Evolutionary conservation across 2,113 vertebrate genomes (phyloP).

Genomic region (Toxotes chatareus): DNA sequence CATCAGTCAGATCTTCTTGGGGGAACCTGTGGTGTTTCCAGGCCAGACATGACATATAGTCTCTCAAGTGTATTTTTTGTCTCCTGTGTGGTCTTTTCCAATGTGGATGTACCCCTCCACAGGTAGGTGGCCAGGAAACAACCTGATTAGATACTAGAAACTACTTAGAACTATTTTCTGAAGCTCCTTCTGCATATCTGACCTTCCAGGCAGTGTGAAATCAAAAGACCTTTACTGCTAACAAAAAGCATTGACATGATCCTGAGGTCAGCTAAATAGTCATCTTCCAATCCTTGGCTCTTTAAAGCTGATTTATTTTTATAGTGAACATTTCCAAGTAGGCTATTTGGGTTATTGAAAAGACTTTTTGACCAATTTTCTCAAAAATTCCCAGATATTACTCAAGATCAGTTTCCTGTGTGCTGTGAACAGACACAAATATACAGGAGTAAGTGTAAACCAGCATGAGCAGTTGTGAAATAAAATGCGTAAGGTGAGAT

Average conservation of each 20-base stretch:
- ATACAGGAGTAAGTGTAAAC: background rate
- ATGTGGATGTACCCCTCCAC: background rate
- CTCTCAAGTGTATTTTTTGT: background rate
- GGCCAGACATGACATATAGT: background rate
- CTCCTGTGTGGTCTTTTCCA: background rate
- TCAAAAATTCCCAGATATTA: background rate
- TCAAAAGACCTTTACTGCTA: background rate
- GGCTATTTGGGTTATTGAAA: background rate
- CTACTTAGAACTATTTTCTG: background rate
- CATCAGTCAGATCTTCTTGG: background rate
- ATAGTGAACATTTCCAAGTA: slow-evolving; percentile 1
- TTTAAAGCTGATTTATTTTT: background rate
- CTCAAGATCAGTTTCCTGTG: background rate
- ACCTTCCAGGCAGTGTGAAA: background rate
- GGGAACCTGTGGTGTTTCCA: background rate
- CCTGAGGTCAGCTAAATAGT: slow-evolving; percentile 1
- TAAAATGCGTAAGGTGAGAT: slow-evolving; percentile 43
- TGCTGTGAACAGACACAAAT: slow-evolving; percentile 21
- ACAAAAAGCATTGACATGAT: background rate
- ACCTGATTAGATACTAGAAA: background rate
- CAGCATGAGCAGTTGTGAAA: slow-evolving; percentile 23
- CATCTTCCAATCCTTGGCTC: background rate
- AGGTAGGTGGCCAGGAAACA: background rate
- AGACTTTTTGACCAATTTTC: too few species aligned
- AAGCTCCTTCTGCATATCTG: background rate